Evolutionary conservation across 2,113 vertebrate genomes (phyloP).

Genomic region (Alectura lathami): DNA sequence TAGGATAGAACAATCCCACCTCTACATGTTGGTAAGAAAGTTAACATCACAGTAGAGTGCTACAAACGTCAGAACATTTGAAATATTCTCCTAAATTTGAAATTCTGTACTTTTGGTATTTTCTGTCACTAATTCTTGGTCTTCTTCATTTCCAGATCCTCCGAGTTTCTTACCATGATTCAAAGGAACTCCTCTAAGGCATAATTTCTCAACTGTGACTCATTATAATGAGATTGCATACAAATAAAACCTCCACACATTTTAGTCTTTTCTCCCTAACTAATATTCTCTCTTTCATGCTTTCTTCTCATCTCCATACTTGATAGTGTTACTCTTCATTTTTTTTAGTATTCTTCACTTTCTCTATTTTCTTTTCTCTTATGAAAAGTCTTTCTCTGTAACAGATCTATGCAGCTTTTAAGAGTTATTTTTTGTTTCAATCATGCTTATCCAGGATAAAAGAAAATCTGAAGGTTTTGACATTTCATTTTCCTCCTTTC

Average conservation of each 20-base stretch:
- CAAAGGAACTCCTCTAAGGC: slow-evolving; percentile 31
- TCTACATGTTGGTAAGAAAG: background rate
- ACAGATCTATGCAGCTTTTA: background rate
- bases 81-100: background rate
- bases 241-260: background rate
- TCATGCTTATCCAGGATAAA: background rate
- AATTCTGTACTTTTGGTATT: slow-evolving; percentile 27
- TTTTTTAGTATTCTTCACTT: background rate
- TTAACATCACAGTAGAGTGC: background rate
- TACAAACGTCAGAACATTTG: background rate
- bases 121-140: slow-evolving; percentile 15
- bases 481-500: background rate
- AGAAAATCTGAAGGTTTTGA: background rate
- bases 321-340: background rate
- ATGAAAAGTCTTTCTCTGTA: background rate
- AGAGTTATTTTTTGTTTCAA: background rate
- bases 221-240: slow-evolving; percentile 9
- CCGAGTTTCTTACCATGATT: slow-evolving; percentile 22
- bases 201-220: slow-evolving; percentile 33
- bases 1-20: background rate
- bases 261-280: background rate
- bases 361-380: background rate
- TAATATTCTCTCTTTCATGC: background rate
- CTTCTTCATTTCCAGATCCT: background rate
- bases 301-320: background rate